These are phyloP conservation scores for Sebastes kiyomatsui DNA, from an alignment of 2,797 vertebrate genomes.

Conservation along the genomic window DNA sequence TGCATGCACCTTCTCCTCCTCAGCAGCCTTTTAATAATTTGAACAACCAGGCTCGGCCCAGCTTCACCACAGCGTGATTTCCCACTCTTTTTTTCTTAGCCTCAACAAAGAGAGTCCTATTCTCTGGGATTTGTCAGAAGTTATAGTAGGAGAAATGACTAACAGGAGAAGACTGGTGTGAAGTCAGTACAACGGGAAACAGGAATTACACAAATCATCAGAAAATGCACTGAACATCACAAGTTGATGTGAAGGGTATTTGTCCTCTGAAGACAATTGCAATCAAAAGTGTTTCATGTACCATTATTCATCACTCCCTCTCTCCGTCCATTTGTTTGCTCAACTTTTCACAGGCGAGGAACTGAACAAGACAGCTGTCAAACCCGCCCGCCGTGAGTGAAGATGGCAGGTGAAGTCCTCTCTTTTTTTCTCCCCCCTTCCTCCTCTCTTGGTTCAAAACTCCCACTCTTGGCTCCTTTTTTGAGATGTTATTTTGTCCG, in stretches of 20 bases:
- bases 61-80: conserved; percentile 48
- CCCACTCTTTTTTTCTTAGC: conserved; percentile 52
- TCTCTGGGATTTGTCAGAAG: conserved; percentile 53
- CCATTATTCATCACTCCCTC: conserved; percentile 48
- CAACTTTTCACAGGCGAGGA: conserved; percentile 81
- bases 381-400: conserved; percentile 85
- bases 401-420: conserved; percentile 89
- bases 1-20: conserved; percentile 50
- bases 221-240: conserved; percentile 19
- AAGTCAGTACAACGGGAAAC: background rate
- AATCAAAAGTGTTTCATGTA: conserved; percentile 37
- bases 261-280: conserved; percentile 9
- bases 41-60: conserved; percentile 47
- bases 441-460: conserved; percentile 21
- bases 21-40: conserved; percentile 69
- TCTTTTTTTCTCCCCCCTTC: conserved; percentile 38
- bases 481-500: conserved; percentile 43
- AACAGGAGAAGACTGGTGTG: conserved; percentile 12
- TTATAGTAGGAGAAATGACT: conserved; percentile 10
- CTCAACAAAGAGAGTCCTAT: conserved; percentile 50
- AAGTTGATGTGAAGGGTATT: conserved; percentile 14
- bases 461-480: background rate
- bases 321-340: conserved; percentile 78
- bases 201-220: background rate
- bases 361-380: conserved; percentile 84